A percentile compares a stretch with the other conserved stretches of the same genome.
Evolutionary conservation across 2,797 vertebrate genomes (phyloP).

Genomic region (Gymnopithys bicolor): DNA sequence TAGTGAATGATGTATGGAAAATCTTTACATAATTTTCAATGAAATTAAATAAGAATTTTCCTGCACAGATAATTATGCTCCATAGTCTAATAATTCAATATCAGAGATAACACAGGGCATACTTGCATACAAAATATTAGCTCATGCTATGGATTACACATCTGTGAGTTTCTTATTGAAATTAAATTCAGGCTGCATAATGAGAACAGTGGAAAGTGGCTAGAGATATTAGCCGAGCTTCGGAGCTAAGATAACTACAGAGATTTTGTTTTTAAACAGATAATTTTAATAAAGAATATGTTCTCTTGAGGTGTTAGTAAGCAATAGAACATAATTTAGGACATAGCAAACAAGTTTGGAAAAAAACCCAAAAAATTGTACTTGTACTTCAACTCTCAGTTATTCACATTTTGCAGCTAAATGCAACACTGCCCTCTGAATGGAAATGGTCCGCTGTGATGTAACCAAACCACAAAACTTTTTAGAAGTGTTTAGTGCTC

Average conservation of each 20-base stretch:
- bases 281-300: background rate
- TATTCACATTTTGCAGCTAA: background rate
- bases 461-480: background rate
- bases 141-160: background rate
- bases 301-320: background rate
- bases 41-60: constrained; percentile 67
- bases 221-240: background rate
- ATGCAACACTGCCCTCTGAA: background rate
- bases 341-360: background rate
- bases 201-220: background rate
- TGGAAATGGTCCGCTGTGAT: background rate
- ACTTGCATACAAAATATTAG: background rate
- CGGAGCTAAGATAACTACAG: background rate
- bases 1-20: background rate
- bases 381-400: background rate
- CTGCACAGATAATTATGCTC: background rate
- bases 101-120: background rate
- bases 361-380: background rate
- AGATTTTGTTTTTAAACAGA: background rate
- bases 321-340: background rate
- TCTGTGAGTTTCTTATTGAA: background rate
- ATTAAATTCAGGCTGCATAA: background rate
- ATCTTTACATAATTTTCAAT: constrained; percentile 63
- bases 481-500: background rate
- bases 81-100: constrained; percentile 38